Evolutionary conservation across 2,797 vertebrate genomes (phyloP), one percentile per base, ranked within the genome.

Genomic region (Galagoides demidoff): DNA sequence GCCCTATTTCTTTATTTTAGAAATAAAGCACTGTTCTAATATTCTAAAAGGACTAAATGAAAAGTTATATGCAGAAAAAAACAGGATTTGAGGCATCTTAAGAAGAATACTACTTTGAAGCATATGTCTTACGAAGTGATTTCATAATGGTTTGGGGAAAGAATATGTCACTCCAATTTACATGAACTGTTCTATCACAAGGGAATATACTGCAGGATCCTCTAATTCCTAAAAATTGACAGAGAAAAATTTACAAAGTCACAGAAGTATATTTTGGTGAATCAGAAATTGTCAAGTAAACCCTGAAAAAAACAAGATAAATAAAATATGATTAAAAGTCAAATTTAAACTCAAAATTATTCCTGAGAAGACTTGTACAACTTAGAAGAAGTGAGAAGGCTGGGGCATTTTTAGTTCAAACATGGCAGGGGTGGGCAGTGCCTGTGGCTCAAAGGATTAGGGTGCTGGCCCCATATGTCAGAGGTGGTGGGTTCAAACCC

Each of bases 21-120:
- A 57, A 90, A 78, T 19, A 39, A 90, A 83, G 59, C 71, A 88
- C 27, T 93, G 37, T 13, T 90, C 17, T 39, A 22, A 74, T 27
- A 81, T 5, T 76, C 25, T 90, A 61, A 78, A 84, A 87, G 39
- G 52, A 74, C 1, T 59, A 55, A 59, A 34, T 93, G 52, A 16
- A 63, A 89, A 45, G 25, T 66, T 73, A 61, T 7, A 85, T 9
- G 3, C 22, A 68, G 34, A 68, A 74, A 92, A 66, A 37, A 85
- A 45, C 8, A 70, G 11, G 55, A 83, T 43, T 31, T 70, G 52
- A 94, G 29, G 59, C 31, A 96, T 39, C 34, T 81, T 70, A 87
- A 95, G 94, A 88, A n/a, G 66, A 92, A 71, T n/a, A 83, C 10
- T 71, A 43, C 27, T 90, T 83, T 83, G 70, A 95, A 95, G 43